Base-by-base conservation (phyloP, 2,888 invertebrate genomes). In the Bellardia bayeri region DNA sequence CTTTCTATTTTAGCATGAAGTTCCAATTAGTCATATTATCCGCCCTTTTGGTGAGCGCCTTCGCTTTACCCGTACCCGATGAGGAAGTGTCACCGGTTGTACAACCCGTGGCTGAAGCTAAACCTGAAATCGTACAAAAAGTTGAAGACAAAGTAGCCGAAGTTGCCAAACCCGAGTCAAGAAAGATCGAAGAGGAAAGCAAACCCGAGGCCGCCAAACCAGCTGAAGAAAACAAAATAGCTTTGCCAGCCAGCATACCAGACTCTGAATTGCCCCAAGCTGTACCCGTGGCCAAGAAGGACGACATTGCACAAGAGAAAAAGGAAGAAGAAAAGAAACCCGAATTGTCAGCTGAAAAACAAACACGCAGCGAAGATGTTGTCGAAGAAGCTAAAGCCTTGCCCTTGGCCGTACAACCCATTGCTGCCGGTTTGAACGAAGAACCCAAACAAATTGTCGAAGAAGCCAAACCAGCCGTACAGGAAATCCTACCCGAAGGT, bases 61-160 rank as follows among this genome's bases (percentile, higher is more conserved):
- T 91, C 56, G 88, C 92, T 71, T 88, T 91, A n/a, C 93, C 93
- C 11, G 89, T 93, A 16, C 93, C 93, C 82, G 93, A 93, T 89
- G 93, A 92, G 88, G 93, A 92, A 79, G 91, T 91, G 11, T 90
- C 90, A n/a, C 86, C 89, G 71, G 89, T 91, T 33, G 88, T 91
- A 40, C 92, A 90, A 49, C 89, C 90, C 8, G 87, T 88, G 80
- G 89, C 82, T 6, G 85, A 86, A 37, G 79, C 86, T 16, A 89
- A 88, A 74, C 64, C 86, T 58, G 88, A 79, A 54, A 86, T 81
- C 37, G 80, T 85, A 58, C 86, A 76, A 61, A 81, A 87, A 30
- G 75, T 68, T 42, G 88, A 89, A 9, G 87, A 87, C n/a, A 89
- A 89, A 74, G 61, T 87, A 9, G 78, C 78, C 51, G 90, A 90